phyloP scores from a whole-genome alignment of 2,888 invertebrate species.

The Cataglyphis altisquamis region DNA sequence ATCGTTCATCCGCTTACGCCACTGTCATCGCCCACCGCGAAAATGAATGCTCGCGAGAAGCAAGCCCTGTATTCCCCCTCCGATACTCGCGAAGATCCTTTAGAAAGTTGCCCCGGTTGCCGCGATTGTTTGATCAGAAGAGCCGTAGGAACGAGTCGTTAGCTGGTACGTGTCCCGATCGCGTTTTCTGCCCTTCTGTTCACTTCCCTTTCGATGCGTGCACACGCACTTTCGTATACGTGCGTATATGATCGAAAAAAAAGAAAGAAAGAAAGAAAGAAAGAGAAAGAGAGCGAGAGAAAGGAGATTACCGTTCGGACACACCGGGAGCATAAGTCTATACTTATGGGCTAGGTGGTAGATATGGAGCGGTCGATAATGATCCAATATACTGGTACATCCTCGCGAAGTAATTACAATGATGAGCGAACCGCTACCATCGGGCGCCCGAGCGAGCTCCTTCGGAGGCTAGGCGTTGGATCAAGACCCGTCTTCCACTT shows the following conservation, averaged over 20 bases:
- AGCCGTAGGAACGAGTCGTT: constrained; percentile 74
- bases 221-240: constrained; percentile 5
- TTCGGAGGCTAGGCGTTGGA: constrained; percentile 79
- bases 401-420: constrained; percentile 85
- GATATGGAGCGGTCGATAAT: constrained; percentile 85
- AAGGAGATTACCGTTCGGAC: constrained; percentile 45
- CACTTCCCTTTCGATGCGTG: constrained; percentile 12
- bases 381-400: constrained; percentile 85
- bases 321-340: constrained; percentile 76
- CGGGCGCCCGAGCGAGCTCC: constrained; percentile 70
- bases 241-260: not conserved
- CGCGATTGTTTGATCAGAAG: constrained; percentile 75
- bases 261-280: not conserved
- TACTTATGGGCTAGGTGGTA: constrained; percentile 83
- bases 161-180: constrained; percentile 75
- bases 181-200: constrained; percentile 48
- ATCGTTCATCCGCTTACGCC: constrained; percentile 31
- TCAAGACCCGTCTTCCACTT: constrained; percentile 64
- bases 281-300: not conserved
- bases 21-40: constrained; percentile 44
- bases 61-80: not conserved
- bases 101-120: constrained; percentile 69
- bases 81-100: constrained; percentile 27
- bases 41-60: constrained; percentile 42
- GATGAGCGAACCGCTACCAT: constrained; percentile 84